These are phyloP conservation scores for Apolygus lucorum DNA, from an alignment of 1,140 invertebrate species.

Conservation along the genomic window DNA sequence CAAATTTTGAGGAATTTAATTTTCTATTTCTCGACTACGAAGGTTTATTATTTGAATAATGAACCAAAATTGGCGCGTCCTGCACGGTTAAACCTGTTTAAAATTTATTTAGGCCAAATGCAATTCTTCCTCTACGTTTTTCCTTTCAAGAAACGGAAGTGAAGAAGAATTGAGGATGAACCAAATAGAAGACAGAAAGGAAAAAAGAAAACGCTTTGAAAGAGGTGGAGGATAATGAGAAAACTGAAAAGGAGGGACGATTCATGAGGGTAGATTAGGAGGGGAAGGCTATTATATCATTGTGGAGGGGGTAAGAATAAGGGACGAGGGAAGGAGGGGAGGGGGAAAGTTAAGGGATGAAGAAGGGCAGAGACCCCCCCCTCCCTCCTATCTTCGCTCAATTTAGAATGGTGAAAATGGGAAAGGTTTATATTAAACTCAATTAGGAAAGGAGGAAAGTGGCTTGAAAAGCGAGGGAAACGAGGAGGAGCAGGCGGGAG, in stretches of 20 bases:
- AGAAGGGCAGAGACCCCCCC: neutral
- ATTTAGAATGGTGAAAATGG: conserved; percentile 15
- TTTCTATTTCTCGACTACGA: too few relatives aligned
- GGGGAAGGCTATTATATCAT: conserved; percentile 16
- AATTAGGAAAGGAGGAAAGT: conserved; percentile 17
- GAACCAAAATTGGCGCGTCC: too few relatives aligned
- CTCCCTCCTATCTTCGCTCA: neutral
- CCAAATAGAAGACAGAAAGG: neutral
- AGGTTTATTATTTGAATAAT: too few relatives aligned
- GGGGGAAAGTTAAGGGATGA: conserved; percentile 11
- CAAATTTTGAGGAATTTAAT: too few relatives aligned
- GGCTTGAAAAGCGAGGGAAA: conserved; percentile 4
- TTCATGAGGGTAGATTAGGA: conserved; percentile 15
- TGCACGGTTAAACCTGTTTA: too few relatives aligned
- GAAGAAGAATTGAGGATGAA: neutral
- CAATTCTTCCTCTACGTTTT: too few relatives aligned
- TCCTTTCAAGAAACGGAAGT: too few relatives aligned
- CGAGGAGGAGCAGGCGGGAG: neutral
- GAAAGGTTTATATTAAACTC: conserved; percentile 21
- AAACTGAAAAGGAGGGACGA: conserved; percentile 9
- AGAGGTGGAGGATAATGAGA: conserved; percentile 3
- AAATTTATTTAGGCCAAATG: too few relatives aligned
- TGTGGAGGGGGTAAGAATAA: neutral
- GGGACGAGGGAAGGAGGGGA: neutral
- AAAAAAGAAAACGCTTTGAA: neutral